Percentiles rank a stretch among this genome's conserved stretches.
Conservation (phyloP, 2,797 vertebrate species). For the Tapirus indicus region DNA sequence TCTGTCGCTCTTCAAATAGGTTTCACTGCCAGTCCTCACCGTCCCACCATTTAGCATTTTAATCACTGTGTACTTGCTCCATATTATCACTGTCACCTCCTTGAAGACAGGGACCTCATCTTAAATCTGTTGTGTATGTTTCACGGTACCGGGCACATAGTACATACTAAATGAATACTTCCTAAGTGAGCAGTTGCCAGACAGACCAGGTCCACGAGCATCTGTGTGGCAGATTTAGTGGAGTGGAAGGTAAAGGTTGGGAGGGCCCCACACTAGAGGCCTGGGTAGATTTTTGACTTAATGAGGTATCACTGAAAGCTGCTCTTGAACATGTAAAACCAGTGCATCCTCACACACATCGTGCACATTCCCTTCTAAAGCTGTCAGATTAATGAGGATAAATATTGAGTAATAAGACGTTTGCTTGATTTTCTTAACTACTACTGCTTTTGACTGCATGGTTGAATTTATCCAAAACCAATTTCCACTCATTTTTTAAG, state of each 20-base stretch:
- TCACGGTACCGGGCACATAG: too few species aligned
- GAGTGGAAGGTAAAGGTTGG: background rate
- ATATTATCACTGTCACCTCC: fast-evolving
- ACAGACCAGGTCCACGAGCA: background rate
- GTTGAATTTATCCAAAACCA: background rate
- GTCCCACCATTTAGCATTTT: background rate
- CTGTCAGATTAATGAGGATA: background rate
- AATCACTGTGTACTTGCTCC: background rate
- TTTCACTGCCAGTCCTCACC: background rate
- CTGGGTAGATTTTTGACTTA: background rate
- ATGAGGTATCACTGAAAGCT: background rate
- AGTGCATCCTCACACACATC: fast-evolving
- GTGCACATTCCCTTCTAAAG: background rate
- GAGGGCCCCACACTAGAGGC: background rate
- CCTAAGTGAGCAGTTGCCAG: background rate
- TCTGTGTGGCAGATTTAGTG: background rate
- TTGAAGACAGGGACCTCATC: background rate
- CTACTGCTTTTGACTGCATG: background rate
- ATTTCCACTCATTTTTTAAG: background rate
- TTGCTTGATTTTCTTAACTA: background rate
- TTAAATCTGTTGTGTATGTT: too few species aligned
- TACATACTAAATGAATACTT: background rate
- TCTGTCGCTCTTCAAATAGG: background rate
- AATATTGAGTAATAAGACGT: background rate
- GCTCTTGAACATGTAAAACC: background rate